phyloP scores from a whole-genome alignment of 2,113 vertebrate genomes.

The Phylloscopus trochiloides region DNA sequence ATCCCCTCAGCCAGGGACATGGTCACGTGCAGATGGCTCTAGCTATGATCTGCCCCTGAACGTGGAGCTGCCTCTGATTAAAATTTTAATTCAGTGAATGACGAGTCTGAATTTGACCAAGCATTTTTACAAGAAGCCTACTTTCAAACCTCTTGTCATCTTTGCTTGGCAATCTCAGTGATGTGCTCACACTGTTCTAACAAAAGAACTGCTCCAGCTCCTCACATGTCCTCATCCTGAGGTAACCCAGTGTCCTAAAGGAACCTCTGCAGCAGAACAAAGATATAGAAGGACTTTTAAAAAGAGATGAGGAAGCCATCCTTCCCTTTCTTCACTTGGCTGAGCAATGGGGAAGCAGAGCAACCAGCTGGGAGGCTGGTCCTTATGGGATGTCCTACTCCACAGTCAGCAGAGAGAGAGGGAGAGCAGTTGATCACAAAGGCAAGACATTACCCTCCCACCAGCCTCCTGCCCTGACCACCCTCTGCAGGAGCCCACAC shows the following conservation, averaged over 20 bases:
- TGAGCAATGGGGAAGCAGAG: neutral
- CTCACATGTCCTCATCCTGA: neutral
- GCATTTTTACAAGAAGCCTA: constrained; percentile 20
- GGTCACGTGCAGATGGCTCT: neutral
- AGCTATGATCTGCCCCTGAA: neutral
- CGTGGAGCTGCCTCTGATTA: neutral
- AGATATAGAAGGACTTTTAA: neutral
- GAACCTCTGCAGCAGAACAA: neutral
- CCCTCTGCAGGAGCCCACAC: neutral
- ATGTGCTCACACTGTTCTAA: neutral
- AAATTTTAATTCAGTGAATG: neutral
- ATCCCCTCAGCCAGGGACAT: neutral
- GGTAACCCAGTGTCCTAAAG: constrained; percentile 19
- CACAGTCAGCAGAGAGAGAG: neutral
- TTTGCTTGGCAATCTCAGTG: neutral
- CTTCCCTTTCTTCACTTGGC: neutral
- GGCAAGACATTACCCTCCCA: rapidly evolving
- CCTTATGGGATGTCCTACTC: neutral
- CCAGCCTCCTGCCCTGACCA: neutral
- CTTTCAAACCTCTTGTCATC: constrained; percentile 11
- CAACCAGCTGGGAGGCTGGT: neutral
- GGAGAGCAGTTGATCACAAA: neutral
- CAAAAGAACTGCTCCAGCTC: neutral
- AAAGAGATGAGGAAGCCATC: neutral
- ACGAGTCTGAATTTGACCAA: constrained; percentile 15